Percentiles rank a stretch among this genome's conserved stretches.
phyloP scores from a whole-genome alignment of 2,113 vertebrate genomes.

The Anas platyrhynchos region DNA sequence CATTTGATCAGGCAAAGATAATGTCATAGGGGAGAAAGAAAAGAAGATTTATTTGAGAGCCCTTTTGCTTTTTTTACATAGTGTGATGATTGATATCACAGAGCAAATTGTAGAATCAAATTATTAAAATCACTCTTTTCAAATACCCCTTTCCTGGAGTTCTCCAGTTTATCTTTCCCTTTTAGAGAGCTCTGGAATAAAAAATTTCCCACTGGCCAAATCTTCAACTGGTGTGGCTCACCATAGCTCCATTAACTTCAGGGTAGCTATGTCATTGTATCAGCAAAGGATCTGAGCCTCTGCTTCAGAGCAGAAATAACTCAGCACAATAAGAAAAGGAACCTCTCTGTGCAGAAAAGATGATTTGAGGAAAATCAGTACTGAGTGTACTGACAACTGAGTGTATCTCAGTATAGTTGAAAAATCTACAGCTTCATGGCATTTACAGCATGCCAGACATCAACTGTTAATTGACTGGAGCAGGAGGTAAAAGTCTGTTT shows the following conservation, averaged over 20 bases:
- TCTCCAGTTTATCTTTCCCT: not conserved
- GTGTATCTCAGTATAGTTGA: not conserved
- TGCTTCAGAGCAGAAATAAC: not conserved
- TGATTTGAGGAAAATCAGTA: not conserved
- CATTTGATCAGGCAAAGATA: constrained; percentile 35
- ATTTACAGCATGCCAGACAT: not conserved
- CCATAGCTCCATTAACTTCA: not conserved
- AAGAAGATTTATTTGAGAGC: not conserved
- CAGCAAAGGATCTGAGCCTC: not conserved
- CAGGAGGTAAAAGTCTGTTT: not conserved
- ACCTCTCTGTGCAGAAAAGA: not conserved
- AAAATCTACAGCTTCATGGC: not conserved
- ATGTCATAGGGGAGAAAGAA: not conserved
- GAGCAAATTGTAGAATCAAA: constrained; percentile 18
- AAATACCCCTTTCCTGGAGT: not conserved
- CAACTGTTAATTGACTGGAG: constrained; percentile 5
- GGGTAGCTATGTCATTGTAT: not conserved
- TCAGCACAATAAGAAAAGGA: not conserved
- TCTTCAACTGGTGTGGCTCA: not conserved
- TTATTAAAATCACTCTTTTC: not conserved
- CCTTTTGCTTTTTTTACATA: not conserved
- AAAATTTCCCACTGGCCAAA: not conserved
- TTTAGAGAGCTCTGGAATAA: not conserved
- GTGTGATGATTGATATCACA: not conserved
- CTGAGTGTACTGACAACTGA: not conserved